phyloP scores from a whole-genome alignment of 2,888 invertebrate species.

The Hyposoter didymator region DNA sequence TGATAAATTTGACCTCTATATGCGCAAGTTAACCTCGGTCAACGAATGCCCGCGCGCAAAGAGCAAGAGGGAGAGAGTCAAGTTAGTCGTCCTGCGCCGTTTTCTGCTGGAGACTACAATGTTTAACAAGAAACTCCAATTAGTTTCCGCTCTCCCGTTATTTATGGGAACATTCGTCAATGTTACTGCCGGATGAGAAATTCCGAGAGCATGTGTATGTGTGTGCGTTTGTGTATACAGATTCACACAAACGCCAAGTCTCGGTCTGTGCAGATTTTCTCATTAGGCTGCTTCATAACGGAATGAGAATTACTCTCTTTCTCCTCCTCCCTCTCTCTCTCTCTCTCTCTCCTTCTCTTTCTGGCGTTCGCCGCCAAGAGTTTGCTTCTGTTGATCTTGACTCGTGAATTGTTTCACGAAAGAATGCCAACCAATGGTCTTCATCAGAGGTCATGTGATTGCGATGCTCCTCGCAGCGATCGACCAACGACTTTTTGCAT shows the following conservation, averaged over 20 bases:
- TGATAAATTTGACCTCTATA: slow-evolving; percentile 20
- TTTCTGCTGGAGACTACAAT: slow-evolving; percentile 60
- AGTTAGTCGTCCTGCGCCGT: slow-evolving; percentile 32
- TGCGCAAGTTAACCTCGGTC: slow-evolving; percentile 38
- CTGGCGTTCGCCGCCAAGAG: not conserved
- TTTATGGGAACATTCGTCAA: slow-evolving; percentile 79
- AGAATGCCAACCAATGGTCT: slow-evolving; percentile 17
- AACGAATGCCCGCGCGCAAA: slow-evolving; percentile 35
- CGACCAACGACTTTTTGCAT: not conserved
- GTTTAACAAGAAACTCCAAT: slow-evolving; percentile 79
- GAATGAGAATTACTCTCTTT: slow-evolving; percentile 65
- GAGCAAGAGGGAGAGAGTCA: slow-evolving; percentile 11
- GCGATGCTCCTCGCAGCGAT: not conserved
- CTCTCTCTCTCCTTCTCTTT: slow-evolving; percentile 18
- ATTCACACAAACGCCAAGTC: not conserved
- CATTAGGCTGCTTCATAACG: slow-evolving; percentile 71
- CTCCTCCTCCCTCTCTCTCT: slow-evolving; percentile 26
- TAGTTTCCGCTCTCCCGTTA: slow-evolving; percentile 77
- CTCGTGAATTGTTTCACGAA: slow-evolving; percentile 15
- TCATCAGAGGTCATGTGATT: not conserved
- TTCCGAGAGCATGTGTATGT: slow-evolving; percentile 65
- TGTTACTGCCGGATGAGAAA: slow-evolving; percentile 77
- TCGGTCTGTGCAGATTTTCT: slow-evolving; percentile 66
- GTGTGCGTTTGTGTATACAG: slow-evolving; percentile 1
- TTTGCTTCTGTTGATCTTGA: slow-evolving; percentile 38